Evolutionary conservation across 2,113 vertebrate species (phyloP), one percentile per base, ranked within the genome.

Genomic region (Eulacestoma nigropectus): DNA sequence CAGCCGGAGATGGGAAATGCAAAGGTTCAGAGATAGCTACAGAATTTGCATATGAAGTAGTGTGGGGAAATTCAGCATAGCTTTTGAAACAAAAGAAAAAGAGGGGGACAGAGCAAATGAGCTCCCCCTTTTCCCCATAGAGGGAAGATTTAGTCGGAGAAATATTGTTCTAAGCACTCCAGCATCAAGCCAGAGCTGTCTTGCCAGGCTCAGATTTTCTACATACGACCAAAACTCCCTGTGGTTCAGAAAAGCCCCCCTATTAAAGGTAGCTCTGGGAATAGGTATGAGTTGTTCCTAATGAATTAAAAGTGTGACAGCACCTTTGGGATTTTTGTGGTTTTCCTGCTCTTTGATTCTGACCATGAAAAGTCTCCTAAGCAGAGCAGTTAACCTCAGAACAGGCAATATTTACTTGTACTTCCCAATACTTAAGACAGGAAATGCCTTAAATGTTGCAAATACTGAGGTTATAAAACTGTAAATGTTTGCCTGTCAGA

Each of bases 361-460:
- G 93, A 89, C 76, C 76, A 57, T 94, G 90, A 84, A 89, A 93
- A 84, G 15, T 57, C 63, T 93, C 76, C 32, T 44, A 81, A 91
- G 73, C 5, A 84, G 21, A 88, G 76, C 78, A 95, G 74, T 74
- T 91, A 92, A 95, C 90, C 80, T 96, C 93, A 94, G 77, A 94
- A 80, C 42, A 83, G 69, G 91, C 90, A 96, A 83, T 94, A 93
- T 96, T 96, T 95, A 73, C 79, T 95, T 95, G 83, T 92, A 89
- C 84, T 94, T 97, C 59, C 76, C 84, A 77, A 64, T 93, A 83
- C 56, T 90, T 93, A 87, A 83, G 81, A 75, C 95, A 96, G 94
- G 95, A 97, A 97, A 97, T 97, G 63, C 95, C 80, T 84, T 90
- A 94, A 90, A 96, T 94, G 52, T 93, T 96, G 84, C 76, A 96